Percentiles rank a stretch among this genome's conserved stretches.
phyloP scores from a whole-genome alignment of 2,888 invertebrate species.

The Frankliniella fusca region DNA sequence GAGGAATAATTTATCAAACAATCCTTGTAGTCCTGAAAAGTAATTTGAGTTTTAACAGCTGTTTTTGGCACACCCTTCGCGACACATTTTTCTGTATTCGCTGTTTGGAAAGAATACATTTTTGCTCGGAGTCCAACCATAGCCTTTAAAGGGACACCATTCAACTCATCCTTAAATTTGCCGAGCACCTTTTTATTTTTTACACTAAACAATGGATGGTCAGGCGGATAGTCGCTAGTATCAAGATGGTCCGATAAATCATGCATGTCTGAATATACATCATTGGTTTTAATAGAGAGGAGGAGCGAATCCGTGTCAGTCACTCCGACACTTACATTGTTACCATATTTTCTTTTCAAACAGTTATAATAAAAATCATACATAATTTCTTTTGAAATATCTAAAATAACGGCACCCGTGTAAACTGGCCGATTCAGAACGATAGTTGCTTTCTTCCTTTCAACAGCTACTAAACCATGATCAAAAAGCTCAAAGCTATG shows the following conservation, averaged over 20 bases:
- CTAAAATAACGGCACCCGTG: constrained; percentile 36
- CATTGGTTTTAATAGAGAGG: background rate
- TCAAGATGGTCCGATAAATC: background rate
- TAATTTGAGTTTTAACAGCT: background rate
- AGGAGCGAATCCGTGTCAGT: background rate
- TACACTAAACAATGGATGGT: background rate
- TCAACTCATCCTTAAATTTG: background rate
- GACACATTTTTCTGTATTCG: background rate
- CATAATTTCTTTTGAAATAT: constrained; percentile 36
- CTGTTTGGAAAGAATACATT: constrained; percentile 33
- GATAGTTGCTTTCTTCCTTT: constrained; percentile 32
- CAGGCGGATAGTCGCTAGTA: background rate
- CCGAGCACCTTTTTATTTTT: background rate
- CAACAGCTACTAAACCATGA: background rate
- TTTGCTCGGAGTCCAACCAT: constrained; percentile 30
- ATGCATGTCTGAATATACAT: background rate
- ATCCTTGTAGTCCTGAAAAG: background rate
- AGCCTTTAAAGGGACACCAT: background rate
- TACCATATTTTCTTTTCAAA: background rate
- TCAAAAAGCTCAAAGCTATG: background rate
- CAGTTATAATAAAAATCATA: constrained; percentile 3
- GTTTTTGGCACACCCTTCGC: background rate
- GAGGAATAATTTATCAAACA: background rate
- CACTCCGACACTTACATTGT: background rate
- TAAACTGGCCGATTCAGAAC: constrained; percentile 36